Base-by-base conservation (phyloP, 2,113 vertebrate genomes). In the Rhodinocichla rosea region DNA sequence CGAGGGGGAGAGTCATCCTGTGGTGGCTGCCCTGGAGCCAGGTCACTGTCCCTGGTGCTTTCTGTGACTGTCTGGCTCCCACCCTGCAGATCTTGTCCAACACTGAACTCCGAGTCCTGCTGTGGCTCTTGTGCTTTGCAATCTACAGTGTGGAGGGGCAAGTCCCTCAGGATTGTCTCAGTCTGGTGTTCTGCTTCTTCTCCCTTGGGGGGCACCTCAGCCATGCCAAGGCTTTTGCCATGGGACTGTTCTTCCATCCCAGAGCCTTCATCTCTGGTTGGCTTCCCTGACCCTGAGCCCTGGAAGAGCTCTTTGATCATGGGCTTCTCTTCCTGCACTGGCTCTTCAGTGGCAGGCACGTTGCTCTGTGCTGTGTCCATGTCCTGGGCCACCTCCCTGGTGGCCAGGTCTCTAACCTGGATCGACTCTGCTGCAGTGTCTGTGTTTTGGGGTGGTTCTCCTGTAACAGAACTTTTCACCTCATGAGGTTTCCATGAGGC, bases 121-220 rank as follows among this genome's bases (percentile, higher is more conserved):
- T 64, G 88, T 37, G 90, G 89, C 63, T 96, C 95, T 27, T 92
- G 90, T 19, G n/a, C 71, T 32, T 91, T 83, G 52, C 50, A 40
- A 52, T 49, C 52, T 64, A 65, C 49, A 57, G 32, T 8, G 37
- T 37, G 18, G 15, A 87, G 73, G 37, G 53, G 9, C 40, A 82
- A 33, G 32, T 49, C 23, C 56, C 32, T 74, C 56, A 16, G 9
- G 27, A 52, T 7, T n/a, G 39, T 37, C 70, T 82, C 62, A 24
- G 30, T 21, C 42, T 52, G 55, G 21, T 62, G 45, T 74, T 74
- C 71, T n/a, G 59, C 23, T 90, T 57, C 82, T 90, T 92, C 65
- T 84, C 52, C 45, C n/a, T 22, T 57, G 32, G 24, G 15, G 53
- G 57, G 26, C 28, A 91, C 62, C 33, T 89, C 74, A 71, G 73